Conservation (phyloP, 2,888 invertebrate genomes). For the Caenorhabditis sp. region DNA sequence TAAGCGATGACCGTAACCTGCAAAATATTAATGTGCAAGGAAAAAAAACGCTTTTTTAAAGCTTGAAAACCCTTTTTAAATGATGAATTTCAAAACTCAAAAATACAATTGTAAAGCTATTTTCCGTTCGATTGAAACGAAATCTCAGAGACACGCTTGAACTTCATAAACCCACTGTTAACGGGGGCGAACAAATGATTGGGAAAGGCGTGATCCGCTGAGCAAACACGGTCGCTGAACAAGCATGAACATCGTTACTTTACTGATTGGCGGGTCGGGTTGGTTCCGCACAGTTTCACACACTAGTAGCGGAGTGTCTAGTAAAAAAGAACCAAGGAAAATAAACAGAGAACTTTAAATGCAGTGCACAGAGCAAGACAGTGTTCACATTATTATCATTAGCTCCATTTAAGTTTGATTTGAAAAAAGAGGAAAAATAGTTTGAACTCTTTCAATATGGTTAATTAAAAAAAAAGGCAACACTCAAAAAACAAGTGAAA, state of each 20-base stretch:
- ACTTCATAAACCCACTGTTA: conserved; percentile 57
- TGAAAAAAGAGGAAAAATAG: too few species aligned
- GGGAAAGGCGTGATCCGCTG: conserved; percentile 31
- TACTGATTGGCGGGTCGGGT: conserved; percentile 21
- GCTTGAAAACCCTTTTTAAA: too few species aligned
- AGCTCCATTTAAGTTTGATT: too few species aligned
- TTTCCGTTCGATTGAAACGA: neutral
- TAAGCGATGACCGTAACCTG: conserved; percentile 10
- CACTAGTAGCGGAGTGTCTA: conserved; percentile 6
- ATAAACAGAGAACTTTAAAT: too few species aligned
- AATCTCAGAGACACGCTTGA: conserved; percentile 49
- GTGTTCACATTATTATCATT: too few species aligned
- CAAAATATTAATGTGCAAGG: too few species aligned
- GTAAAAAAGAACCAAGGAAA: neutral
- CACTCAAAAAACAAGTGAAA: neutral
- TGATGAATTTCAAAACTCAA: too few species aligned
- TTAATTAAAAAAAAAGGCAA: too few species aligned
- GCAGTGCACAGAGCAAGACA: neutral
- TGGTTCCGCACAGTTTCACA: conserved; percentile 19
- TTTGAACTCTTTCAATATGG: too few species aligned
- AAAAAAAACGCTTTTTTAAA: too few species aligned
- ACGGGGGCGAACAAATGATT: conserved; percentile 48
- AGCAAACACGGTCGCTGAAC: conserved; percentile 45
- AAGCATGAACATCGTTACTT: conserved; percentile 58
- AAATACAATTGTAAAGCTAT: too few species aligned